Conservation (phyloP, 2,888 invertebrate species). For the Cataglyphis rosenhaueri region DNA sequence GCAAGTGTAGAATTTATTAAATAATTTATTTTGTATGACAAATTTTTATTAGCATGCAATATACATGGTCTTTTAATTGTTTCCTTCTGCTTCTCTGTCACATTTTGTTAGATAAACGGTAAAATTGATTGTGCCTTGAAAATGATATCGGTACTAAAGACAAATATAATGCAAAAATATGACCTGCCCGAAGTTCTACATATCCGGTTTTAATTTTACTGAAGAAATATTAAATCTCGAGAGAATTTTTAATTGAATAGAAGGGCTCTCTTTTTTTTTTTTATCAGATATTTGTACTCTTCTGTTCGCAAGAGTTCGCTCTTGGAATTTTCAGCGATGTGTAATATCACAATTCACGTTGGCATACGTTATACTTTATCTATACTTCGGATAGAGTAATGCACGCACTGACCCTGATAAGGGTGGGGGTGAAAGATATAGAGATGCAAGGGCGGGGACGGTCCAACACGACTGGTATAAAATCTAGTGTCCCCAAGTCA, state of each 20-base stretch:
- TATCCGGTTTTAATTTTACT: slow-evolving; percentile 30
- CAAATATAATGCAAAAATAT: slow-evolving; percentile 28
- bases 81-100: neutral
- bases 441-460: slow-evolving; percentile 18
- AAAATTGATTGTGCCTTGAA: slow-evolving; percentile 17
- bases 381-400: slow-evolving; percentile 32
- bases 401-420: neutral
- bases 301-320: neutral
- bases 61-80: neutral
- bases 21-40: neutral
- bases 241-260: slow-evolving; percentile 33
- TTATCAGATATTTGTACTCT: slow-evolving; percentile 38
- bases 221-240: slow-evolving; percentile 29
- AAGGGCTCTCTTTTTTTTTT: slow-evolving; percentile 18
- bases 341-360: slow-evolving; percentile 4
- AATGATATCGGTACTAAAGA: neutral
- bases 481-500: slow-evolving; percentile 64
- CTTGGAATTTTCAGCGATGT: slow-evolving; percentile 34
- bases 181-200: neutral
- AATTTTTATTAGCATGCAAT: neutral
- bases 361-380: slow-evolving; percentile 14
- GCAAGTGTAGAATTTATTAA: neutral
- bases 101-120: neutral
- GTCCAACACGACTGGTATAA: slow-evolving; percentile 72
- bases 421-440: neutral